A percentile compares a stretch with the other conserved stretches of the same genome.
These are phyloP conservation scores for Limonius californicus DNA, from an alignment of 1,140 invertebrate genomes.

Conservation along the genomic window DNA sequence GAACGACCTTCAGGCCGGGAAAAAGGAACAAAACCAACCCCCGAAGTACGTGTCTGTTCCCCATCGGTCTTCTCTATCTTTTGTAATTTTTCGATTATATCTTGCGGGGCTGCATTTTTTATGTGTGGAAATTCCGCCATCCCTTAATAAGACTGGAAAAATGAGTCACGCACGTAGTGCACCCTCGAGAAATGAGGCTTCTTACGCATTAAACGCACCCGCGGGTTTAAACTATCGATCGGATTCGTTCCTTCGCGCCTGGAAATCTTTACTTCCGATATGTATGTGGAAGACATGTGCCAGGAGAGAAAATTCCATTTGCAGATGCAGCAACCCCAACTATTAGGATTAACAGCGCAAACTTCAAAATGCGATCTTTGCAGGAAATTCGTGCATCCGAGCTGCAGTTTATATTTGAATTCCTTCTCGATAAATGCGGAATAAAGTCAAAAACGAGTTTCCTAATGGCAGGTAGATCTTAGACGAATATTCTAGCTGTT, in stretches of 20 bases:
- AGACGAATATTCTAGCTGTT: too few species aligned
- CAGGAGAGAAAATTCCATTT: not conserved
- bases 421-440: too few species aligned
- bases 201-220: constrained; percentile 27
- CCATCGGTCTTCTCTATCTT: not conserved
- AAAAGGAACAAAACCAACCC: not conserved
- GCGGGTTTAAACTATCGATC: constrained; percentile 35
- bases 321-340: not conserved
- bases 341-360: too few species aligned
- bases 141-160: constrained; percentile 41
- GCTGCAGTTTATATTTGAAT: too few species aligned
- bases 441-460: too few species aligned
- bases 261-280: not conserved
- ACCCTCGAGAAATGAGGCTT: constrained; percentile 29
- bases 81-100: constrained; percentile 19
- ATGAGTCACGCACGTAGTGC: constrained; percentile 40
- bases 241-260: not conserved
- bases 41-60: not conserved
- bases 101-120: constrained; percentile 41
- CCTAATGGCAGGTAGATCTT: too few species aligned
- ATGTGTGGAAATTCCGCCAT: constrained; percentile 35
- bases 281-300: not conserved
- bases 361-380: too few species aligned
- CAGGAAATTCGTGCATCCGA: too few species aligned
- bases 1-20: constrained; percentile 5